Conservation (phyloP, 1,140 invertebrate genomes). For the Diorhabda elongata region DNA sequence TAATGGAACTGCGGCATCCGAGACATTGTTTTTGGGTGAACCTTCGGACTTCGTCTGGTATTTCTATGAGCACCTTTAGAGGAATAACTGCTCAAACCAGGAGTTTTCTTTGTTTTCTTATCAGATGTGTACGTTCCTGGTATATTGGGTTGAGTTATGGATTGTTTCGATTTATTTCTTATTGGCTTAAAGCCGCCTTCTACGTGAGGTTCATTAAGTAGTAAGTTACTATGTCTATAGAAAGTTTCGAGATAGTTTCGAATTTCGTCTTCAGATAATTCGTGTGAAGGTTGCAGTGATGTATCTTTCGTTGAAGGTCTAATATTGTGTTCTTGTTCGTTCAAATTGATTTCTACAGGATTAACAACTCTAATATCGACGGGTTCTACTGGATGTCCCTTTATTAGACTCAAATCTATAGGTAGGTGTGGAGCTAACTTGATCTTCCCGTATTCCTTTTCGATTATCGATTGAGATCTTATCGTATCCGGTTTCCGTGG, state of each 20-base stretch:
- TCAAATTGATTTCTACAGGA: conserved; percentile 35
- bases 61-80: conserved; percentile 11
- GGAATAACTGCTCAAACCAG: conserved; percentile 34
- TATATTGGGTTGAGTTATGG: conserved; percentile 17
- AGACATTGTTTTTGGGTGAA: background rate
- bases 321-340: background rate
- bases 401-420: conserved; percentile 32
- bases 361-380: conserved; percentile 32
- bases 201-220: conserved; percentile 18
- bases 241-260: conserved; percentile 31
- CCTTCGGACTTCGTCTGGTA: conserved; percentile 8
- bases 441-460: conserved; percentile 27
- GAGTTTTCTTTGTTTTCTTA: conserved; percentile 34
- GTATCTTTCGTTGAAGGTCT: conserved; percentile 16
- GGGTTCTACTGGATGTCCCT: conserved; percentile 25
- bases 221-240: conserved; percentile 20
- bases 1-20: conserved; percentile 6
- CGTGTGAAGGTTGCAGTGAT: conserved; percentile 23
- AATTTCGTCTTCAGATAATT: conserved; percentile 30
- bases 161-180: conserved; percentile 18
- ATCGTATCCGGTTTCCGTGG: conserved; percentile 5
- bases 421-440: conserved; percentile 24
- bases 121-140: conserved; percentile 32
- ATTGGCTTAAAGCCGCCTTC: conserved; percentile 35
- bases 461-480: conserved; percentile 14